These are phyloP conservation scores for Lamellibrachia columna DNA, from an alignment of 2,888 invertebrate genomes.

Conservation along the genomic window DNA sequence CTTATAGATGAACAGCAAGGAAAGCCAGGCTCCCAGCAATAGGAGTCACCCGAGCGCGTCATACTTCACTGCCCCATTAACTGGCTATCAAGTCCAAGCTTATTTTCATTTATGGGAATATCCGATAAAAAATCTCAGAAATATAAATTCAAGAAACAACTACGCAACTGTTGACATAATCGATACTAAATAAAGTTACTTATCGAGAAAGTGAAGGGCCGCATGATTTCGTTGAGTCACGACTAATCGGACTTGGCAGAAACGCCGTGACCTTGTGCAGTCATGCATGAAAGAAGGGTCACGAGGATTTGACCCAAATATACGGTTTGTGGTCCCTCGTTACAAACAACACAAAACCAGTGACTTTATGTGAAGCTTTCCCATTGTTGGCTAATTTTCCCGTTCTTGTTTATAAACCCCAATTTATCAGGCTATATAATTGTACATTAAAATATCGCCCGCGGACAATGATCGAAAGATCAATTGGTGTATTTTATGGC, in stretches of 20 bases:
- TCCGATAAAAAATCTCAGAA: background rate
- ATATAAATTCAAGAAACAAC: background rate
- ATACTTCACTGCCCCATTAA: background rate
- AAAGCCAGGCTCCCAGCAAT: background rate
- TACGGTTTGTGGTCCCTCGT: background rate
- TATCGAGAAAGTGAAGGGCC: background rate
- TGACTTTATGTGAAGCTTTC: background rate
- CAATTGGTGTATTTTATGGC: background rate
- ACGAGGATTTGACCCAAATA: background rate
- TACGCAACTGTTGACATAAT: background rate
- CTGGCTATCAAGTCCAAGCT: background rate
- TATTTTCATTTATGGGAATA: background rate
- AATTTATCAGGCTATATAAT: too few relatives aligned
- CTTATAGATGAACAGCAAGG: background rate
- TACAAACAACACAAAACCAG: background rate
- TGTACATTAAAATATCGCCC: background rate
- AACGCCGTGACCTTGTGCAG: background rate
- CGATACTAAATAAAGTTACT: background rate
- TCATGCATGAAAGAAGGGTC: background rate
- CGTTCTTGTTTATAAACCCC: too few relatives aligned
- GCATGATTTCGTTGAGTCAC: background rate
- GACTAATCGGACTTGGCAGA: background rate
- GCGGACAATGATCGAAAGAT: background rate
- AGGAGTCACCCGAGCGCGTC: background rate
- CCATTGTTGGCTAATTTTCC: background rate